phyloP scores from a whole-genome alignment of 1,140 invertebrate genomes.

The Mycetomoellerius zeteki region DNA sequence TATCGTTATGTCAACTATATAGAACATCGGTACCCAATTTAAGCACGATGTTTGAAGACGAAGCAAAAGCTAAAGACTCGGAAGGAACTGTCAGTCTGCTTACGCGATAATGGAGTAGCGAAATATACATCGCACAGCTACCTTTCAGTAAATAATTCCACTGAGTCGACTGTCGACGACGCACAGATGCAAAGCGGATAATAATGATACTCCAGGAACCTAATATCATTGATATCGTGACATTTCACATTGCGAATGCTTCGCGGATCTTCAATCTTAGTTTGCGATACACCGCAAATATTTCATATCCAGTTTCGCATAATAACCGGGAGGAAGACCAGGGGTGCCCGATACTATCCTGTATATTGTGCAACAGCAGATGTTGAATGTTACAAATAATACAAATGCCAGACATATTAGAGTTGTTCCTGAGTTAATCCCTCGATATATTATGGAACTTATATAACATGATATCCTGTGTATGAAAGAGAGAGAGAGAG shows the following conservation, averaged over 20 bases:
- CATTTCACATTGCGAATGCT: neutral
- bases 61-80: constrained; percentile 13
- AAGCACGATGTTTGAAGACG: constrained; percentile 2
- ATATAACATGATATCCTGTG: neutral
- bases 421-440: constrained; percentile 2
- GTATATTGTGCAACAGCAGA: neutral
- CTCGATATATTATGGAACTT: neutral
- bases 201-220: constrained; percentile 36
- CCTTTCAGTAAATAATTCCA: constrained; percentile 40
- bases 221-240: constrained; percentile 6
- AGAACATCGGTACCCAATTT: neutral
- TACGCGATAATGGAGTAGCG: constrained; percentile 47
- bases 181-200: constrained; percentile 5
- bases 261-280: constrained; percentile 36
- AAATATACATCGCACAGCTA: constrained; percentile 46
- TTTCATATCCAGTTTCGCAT: constrained; percentile 19
- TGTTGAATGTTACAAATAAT: constrained; percentile 41
- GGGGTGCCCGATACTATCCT: neutral
- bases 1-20: neutral
- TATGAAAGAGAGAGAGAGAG: too few species aligned
- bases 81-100: constrained; percentile 30
- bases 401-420: constrained; percentile 13
- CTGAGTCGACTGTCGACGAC: constrained; percentile 17
- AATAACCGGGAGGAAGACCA: neutral
- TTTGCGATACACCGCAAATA: constrained; percentile 34